Conservation (phyloP, 30 jellyfish, hydroid and myxozoan genomes). For the Cassiopea andromeda region DNA sequence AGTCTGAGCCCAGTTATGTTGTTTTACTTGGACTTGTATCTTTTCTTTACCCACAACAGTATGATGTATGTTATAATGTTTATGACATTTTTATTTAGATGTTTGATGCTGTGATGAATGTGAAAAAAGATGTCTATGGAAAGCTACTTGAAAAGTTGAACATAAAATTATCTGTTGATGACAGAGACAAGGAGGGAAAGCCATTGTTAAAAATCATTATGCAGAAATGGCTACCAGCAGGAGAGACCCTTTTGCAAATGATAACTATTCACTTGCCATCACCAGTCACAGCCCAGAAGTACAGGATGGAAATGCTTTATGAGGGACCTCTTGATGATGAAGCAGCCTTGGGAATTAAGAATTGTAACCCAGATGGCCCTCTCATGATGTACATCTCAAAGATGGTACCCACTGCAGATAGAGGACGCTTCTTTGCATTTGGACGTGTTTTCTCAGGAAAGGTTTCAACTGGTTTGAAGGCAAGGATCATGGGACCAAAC, state of each 20-base stretch:
- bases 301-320: conserved; percentile 97
- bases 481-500: conserved; percentile 98
- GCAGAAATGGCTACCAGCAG: conserved; percentile 99
- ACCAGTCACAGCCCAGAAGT: conserved; percentile 98
- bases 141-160: conserved; percentile 75
- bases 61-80: neutral
- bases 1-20: conserved; percentile 35
- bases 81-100: conserved; percentile 49
- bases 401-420: conserved; percentile 99
- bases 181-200: conserved; percentile 92
- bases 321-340: conserved; percentile 99
- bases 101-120: conserved; percentile 94
- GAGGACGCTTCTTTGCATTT: conserved; percentile 99
- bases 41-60: neutral
- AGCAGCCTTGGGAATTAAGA: conserved; percentile 93
- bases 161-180: conserved; percentile 84
- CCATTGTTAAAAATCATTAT: conserved; percentile 85
- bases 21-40: neutral
- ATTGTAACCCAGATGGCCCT: conserved; percentile 96
- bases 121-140: conserved; percentile 81
- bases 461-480: conserved; percentile 97
- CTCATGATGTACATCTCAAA: conserved; percentile 99
- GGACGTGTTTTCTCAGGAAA: conserved; percentile 99
- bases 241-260: conserved; percentile 96
- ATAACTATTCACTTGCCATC: conserved; percentile 98